These are phyloP conservation scores for Nothobranchius kuhntae DNA, from an alignment of 2,113 vertebrate species.

Conservation along the genomic window DNA sequence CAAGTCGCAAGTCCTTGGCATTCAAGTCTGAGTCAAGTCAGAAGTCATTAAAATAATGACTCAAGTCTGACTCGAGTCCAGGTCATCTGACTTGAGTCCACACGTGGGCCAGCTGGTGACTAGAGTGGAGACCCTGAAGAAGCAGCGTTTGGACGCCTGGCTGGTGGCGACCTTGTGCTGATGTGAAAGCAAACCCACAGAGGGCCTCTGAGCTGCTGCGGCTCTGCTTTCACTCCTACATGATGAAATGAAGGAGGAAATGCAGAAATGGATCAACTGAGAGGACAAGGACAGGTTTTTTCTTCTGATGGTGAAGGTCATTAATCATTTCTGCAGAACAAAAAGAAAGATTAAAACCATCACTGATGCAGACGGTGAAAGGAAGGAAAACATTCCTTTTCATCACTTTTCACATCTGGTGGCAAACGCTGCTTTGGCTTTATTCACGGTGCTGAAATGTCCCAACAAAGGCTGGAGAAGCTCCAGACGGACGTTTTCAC, in stretches of 20 bases:
- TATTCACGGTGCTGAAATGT: not conserved
- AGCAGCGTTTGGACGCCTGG: not conserved
- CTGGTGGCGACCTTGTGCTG: not conserved
- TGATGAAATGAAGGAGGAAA: slow-evolving; percentile 1
- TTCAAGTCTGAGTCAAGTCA: too few species aligned
- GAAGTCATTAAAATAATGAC: too few species aligned
- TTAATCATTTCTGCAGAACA: not conserved
- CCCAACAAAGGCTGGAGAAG: not conserved
- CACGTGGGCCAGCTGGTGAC: not conserved
- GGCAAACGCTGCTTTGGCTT: not conserved
- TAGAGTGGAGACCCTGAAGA: not conserved
- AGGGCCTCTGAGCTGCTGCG: not conserved
- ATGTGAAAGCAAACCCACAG: not conserved
- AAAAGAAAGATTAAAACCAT: not conserved
- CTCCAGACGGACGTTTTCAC: not conserved
- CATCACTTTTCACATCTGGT: not conserved
- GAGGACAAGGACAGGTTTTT: not conserved
- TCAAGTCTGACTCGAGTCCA: too few species aligned
- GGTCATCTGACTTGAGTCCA: too few species aligned
- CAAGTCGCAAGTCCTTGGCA: too few species aligned
- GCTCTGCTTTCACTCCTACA: not conserved
- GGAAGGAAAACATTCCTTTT: slow-evolving; percentile 4
- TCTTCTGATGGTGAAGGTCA: not conserved
- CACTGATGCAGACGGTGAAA: not conserved
- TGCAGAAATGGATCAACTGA: not conserved